These are phyloP conservation scores for Muntiacus reevesi DNA, from an alignment of 2,113 vertebrate genomes.

Conservation along the genomic window DNA sequence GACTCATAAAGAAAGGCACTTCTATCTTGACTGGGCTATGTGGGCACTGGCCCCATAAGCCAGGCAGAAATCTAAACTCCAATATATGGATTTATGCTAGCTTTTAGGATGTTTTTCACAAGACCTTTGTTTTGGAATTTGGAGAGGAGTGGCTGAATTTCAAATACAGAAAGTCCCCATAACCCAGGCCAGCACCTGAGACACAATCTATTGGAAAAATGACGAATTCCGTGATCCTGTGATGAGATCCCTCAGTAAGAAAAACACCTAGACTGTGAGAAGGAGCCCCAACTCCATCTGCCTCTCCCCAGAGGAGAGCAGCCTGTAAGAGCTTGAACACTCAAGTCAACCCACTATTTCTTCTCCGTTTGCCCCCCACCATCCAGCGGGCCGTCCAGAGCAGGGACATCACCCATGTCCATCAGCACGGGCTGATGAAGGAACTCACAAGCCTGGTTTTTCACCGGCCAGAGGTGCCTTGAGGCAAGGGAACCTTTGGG, in stretches of 20 bases:
- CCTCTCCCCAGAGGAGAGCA: background rate
- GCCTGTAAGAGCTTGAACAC: accelerated
- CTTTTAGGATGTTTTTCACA: background rate
- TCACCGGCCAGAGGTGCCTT: background rate
- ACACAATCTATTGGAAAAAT: background rate
- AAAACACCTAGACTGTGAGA: background rate
- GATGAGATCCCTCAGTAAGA: background rate
- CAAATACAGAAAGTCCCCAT: background rate
- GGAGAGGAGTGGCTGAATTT: background rate
- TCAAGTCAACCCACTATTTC: too few relatives aligned
- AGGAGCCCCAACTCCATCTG: background rate
- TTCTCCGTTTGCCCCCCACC: background rate
- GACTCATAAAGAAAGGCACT: background rate
- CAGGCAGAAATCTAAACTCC: background rate
- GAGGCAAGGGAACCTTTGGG: background rate
- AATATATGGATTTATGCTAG: background rate
- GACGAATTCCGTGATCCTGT: background rate
- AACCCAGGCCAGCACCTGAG: background rate
- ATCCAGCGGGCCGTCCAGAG: too few relatives aligned
- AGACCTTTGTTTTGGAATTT: background rate
- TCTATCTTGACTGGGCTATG: background rate
- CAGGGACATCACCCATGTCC: background rate
- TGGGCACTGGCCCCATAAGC: background rate
- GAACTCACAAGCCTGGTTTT: background rate
- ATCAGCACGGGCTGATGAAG: background rate